Evolutionary conservation across 2,888 invertebrate species (phyloP), one percentile per base, ranked within the genome.

Genomic region (Temnothorax unifasciatus): DNA sequence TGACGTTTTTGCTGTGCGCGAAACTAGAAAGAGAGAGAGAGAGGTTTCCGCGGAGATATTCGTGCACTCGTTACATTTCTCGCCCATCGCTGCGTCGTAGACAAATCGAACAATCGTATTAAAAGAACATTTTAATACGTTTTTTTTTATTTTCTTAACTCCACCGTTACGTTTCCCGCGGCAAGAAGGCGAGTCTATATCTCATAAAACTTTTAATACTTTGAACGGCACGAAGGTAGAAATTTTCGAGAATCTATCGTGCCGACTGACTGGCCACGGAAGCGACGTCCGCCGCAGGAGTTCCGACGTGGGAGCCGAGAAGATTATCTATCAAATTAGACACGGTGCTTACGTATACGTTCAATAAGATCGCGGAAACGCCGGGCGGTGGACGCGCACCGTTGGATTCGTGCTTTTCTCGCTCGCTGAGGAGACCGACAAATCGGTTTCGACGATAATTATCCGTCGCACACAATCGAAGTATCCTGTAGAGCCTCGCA

Each of bases 391-490:
- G 93, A 88, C 89, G 89, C 92, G 93, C 92, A 92, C 84, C 91
- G 93, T 81, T 92, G 91, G 84, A 85, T 90, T 87, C 92, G 91
- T 89, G 90, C 90, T 86, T 76, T 82, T 71, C 79, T 79, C 57
- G 41, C 47, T 79, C 57, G 44, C 75, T 61, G 47, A 63, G 59
- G 86, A 89, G 86, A 74, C 82, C 85, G 88, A 87, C 86, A 75
- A 88, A 89, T 89, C 89, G 34, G 89, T 90, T 90, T 90, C 83
- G 89, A 89, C 88, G 91, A 89, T 93, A 93, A 93, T 94, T 94
- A 93, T 93, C 92, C 92, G 91, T 92, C 91, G 86, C 84, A 81
- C 86, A 92, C 93, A 92, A 94, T 93, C 93, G 93, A 92, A 92
- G 85, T 93, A 94, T 92, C 92, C 93, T 93, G 92, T 87, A 86